Evolutionary conservation across 2,113 vertebrate genomes (phyloP).

Genomic region (Taurulus bubalis): DNA sequence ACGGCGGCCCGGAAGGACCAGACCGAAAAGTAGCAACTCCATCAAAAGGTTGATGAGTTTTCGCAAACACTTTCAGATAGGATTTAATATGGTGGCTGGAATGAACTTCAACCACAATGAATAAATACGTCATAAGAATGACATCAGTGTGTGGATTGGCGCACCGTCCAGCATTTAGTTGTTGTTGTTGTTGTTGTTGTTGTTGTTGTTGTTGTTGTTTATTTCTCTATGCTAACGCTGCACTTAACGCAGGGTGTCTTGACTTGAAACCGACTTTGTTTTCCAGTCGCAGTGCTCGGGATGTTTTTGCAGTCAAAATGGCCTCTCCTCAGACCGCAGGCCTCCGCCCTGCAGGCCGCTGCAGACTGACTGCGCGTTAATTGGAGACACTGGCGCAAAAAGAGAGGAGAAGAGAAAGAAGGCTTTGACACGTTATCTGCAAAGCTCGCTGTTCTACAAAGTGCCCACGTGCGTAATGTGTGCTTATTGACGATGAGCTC

Average conservation of each 20-base stretch:
- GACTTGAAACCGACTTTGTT: slow-evolving; percentile 34
- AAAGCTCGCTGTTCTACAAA: slow-evolving; percentile 39
- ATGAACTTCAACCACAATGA: neutral
- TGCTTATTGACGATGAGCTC: too few species aligned
- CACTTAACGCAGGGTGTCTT: neutral
- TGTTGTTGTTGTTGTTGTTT: slow-evolving; percentile 11
- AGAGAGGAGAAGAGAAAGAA: neutral
- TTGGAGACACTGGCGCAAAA: slow-evolving; percentile 59
- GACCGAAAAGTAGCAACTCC: neutral
- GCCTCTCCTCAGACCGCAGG: slow-evolving; percentile 68
- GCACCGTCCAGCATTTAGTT: too few species aligned
- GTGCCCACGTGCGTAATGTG: neutral
- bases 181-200: slow-evolving; percentile 2
- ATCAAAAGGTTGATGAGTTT: neutral
- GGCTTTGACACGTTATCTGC: slow-evolving; percentile 48
- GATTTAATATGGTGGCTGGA: neutral
- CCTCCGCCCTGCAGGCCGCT: slow-evolving; percentile 60
- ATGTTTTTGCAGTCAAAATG: slow-evolving; percentile 49
- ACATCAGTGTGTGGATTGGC: neutral
- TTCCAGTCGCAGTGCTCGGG: slow-evolving; percentile 44
- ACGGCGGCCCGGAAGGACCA: slow-evolving; percentile 11
- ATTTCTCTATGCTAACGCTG: neutral
- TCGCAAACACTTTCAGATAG: neutral
- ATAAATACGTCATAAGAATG: neutral
- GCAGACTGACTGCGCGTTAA: slow-evolving; percentile 57